Evolutionary conservation across 1,140 invertebrate genomes (phyloP).

Genomic region (Ceratoteleas bidentatus): DNA sequence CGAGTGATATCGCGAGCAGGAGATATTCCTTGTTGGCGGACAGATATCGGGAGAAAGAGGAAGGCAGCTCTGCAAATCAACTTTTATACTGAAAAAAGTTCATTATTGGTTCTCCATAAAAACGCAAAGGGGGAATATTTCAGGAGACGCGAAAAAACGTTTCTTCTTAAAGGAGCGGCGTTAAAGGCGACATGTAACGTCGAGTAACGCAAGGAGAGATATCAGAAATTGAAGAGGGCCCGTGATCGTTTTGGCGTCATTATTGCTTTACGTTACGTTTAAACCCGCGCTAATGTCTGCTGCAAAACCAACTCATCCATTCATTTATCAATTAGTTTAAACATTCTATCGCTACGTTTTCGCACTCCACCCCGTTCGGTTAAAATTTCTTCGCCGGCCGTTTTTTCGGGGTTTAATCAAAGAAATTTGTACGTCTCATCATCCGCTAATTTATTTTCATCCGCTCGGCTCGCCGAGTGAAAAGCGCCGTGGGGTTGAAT

Average conservation of each 20-base stretch:
- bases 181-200: slow-evolving; percentile 56
- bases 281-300: too few relatives aligned
- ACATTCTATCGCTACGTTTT: too few relatives aligned
- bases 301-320: too few relatives aligned
- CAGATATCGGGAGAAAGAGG: slow-evolving; percentile 67
- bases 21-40: slow-evolving; percentile 71
- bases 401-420: neutral
- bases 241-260: slow-evolving; percentile 6
- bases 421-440: slow-evolving; percentile 40
- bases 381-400: neutral
- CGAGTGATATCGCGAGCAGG: slow-evolving; percentile 79
- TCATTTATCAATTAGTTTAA: too few relatives aligned
- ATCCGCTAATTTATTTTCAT: slow-evolving; percentile 71
- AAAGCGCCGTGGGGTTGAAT: slow-evolving; percentile 69
- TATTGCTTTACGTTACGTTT: too few relatives aligned
- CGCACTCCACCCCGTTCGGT: too few relatives aligned
- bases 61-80: slow-evolving; percentile 77
- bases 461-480: slow-evolving; percentile 32
- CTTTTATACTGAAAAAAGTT: slow-evolving; percentile 79
- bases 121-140: slow-evolving; percentile 70
- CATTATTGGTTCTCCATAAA: slow-evolving; percentile 81
- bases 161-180: slow-evolving; percentile 56
- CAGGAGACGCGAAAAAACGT: slow-evolving; percentile 50
- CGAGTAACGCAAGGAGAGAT: slow-evolving; percentile 49
- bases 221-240: slow-evolving; percentile 33